Conservation (phyloP, 2,797 vertebrate genomes). For the Hydrophis major region DNA sequence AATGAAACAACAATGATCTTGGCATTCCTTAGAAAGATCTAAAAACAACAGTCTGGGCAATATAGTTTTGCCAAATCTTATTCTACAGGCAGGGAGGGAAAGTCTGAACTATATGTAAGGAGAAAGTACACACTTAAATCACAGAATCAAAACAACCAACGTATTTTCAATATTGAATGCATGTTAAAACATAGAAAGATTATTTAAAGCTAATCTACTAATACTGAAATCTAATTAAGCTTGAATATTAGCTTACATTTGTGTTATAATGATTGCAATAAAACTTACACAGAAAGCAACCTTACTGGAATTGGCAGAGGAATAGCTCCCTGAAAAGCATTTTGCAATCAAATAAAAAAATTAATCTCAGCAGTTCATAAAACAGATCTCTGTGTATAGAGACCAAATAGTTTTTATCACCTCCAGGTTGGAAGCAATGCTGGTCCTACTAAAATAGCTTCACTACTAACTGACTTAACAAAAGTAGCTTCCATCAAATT, state of each 20-base stretch:
- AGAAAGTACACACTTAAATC: not conserved
- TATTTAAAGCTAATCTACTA: not conserved
- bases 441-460: not conserved
- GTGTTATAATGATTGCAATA: not conserved
- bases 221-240: not conserved
- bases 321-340: not conserved
- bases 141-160: not conserved
- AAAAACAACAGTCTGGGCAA: not conserved
- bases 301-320: not conserved
- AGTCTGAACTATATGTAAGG: not conserved
- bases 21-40: not conserved
- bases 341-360: not conserved
- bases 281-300: not conserved
- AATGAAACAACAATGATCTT: not conserved
- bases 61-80: not conserved
- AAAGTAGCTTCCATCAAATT: not conserved
- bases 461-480: not conserved
- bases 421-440: not conserved
- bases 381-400: not conserved
- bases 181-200: not conserved
- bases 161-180: not conserved
- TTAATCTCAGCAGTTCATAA: not conserved
- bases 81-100: not conserved
- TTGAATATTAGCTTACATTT: not conserved
- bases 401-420: not conserved